A percentile compares a stretch with the other conserved stretches of the same genome.
Evolutionary conservation across 2,888 invertebrate genomes (phyloP).

Genomic region (Lutraria lutraria): DNA sequence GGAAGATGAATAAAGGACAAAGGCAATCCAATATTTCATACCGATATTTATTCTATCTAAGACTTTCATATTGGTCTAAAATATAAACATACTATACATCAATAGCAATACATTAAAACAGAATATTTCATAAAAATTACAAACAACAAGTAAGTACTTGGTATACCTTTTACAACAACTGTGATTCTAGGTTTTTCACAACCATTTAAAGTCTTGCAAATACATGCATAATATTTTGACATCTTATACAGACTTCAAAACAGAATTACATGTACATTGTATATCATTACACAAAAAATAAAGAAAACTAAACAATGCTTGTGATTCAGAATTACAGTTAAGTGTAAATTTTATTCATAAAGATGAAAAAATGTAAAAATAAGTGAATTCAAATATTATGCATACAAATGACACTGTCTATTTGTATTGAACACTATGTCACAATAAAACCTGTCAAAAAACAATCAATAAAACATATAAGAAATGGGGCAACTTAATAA

Average conservation of each 20-base stretch:
- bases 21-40: background rate
- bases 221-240: background rate
- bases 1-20: background rate
- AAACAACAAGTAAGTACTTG: background rate
- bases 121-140: constrained; percentile 24
- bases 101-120: constrained; percentile 42
- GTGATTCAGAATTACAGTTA: too few relatives aligned
- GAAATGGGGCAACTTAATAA: too few relatives aligned
- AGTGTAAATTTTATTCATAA: background rate
- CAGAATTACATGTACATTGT: too few relatives aligned
- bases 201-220: background rate
- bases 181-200: background rate
- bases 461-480: too few relatives aligned
- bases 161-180: background rate
- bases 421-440: too few relatives aligned
- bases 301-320: too few relatives aligned
- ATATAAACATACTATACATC: constrained; percentile 46
- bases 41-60: constrained; percentile 49
- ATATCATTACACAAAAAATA: too few relatives aligned
- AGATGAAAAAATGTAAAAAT: background rate
- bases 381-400: background rate
- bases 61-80: constrained; percentile 51
- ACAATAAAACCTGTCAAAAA: too few relatives aligned
- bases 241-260: too few relatives aligned
- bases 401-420: background rate